Evolutionary conservation across 2,888 invertebrate species (phyloP), one percentile per base, ranked within the genome.

Genomic region (Athalia circularis): DNA sequence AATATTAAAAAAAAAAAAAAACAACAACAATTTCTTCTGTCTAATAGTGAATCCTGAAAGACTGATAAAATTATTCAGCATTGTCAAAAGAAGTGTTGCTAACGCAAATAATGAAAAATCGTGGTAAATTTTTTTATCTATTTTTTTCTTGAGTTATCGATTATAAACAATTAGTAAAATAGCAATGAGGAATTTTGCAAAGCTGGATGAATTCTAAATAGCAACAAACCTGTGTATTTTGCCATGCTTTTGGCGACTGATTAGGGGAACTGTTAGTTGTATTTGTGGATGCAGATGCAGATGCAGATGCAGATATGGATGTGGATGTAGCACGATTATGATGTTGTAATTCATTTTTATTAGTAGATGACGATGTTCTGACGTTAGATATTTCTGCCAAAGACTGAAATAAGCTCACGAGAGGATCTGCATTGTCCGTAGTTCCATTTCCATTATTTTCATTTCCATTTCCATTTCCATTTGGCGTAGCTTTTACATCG

Each of bases 191-290:
- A 64, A 5, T 5, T 43, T 52, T 52, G 68, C 68, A 11, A 72
- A 72, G 72, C 72, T 57, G 43, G 45, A 57, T 59, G 47, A 62
- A 13, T 8, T 62, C 15, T n/a, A 65, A 48, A 57, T 45, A 59
- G 72, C 72, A 43, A 89, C 89, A 87, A 90, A 90, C 90, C 90
- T 90, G 89, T 80, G 81, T 86, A 85, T 86, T 87, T 86, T 89
- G 90, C 90, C 90, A 90, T 89, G 89, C 88, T 89, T 89, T 90
- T 86, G 89, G 88, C 85, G 88, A 89, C 83, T 89, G 89, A 83
- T 89, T 89, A 86, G 88, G 87, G 85, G 87, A 87, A 83, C 87
- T 84, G 86, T 88, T 88, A 86, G 86, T 87, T 85, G 84, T 82
- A 82, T 82, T 85, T 83, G 83, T 79, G 62, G 80, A 68, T 59